Conservation (phyloP, 2,797 vertebrate genomes). For the Australoheros facetus region DNA sequence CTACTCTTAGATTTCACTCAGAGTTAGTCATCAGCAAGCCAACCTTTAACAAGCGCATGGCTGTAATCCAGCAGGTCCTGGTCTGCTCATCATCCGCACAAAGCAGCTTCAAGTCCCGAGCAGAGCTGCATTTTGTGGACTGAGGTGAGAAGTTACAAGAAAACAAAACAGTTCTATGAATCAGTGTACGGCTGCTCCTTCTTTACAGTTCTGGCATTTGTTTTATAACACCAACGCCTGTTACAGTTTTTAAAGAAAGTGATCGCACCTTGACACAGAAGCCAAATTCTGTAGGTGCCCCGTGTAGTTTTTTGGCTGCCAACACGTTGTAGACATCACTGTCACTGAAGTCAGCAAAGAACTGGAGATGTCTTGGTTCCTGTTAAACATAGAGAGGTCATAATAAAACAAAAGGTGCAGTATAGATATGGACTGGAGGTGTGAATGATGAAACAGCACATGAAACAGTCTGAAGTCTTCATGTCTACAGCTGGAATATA, state of each 20-base stretch:
- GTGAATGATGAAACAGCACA: not conserved
- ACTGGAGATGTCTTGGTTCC: conserved; percentile 97
- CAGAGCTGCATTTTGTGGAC: conserved; percentile 90
- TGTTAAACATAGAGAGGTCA: conserved; percentile 62
- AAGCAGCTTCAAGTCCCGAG: conserved; percentile 94
- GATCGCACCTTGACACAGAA: conserved; percentile 94
- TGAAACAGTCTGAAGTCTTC: not conserved
- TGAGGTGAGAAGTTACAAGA: conserved; percentile 72
- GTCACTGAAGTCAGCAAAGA: conserved; percentile 93
- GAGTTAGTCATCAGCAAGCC: conserved; percentile 55
- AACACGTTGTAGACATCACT: conserved; percentile 90
- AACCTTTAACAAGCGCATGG: conserved; percentile 97
- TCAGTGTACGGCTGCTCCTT: conserved; percentile 22
- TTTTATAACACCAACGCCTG: not conserved
- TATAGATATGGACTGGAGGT: not conserved
- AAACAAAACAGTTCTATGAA: conserved; percentile 27
- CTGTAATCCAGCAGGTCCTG: conserved; percentile 96
- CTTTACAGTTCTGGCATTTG: conserved; percentile 8
- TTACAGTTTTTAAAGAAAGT: not conserved
- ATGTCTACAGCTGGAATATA: not conserved
- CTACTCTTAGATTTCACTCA: conserved; percentile 49
- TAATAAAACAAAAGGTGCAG: not conserved
- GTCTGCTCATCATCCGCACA: conserved; percentile 95
- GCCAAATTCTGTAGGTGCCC: conserved; percentile 89
- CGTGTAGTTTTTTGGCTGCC: conserved; percentile 89